Evolutionary conservation across 2,113 vertebrate species (phyloP).

Genomic region (Dolichallabes microphthalmus): DNA sequence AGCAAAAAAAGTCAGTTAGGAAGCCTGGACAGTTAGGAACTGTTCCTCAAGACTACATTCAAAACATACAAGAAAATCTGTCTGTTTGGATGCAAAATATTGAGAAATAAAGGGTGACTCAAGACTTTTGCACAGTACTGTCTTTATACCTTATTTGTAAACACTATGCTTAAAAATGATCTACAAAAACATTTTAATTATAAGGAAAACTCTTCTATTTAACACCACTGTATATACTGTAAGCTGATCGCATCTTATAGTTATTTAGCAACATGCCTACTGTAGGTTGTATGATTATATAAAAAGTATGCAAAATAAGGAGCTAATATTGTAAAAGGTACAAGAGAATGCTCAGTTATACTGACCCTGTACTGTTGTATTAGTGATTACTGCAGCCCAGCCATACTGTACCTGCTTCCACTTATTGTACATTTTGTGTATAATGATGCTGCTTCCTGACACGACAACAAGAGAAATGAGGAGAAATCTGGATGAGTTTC

Average conservation of each 20-base stretch:
- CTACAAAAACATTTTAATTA: background rate
- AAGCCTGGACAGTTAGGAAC: no score
- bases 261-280: background rate
- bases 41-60: no score
- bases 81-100: no score
- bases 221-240: background rate
- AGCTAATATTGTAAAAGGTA: background rate
- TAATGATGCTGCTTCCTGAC: background rate
- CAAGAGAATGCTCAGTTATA: background rate
- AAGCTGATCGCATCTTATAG: background rate
- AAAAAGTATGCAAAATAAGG: background rate
- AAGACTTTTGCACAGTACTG: no score
- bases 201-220: background rate
- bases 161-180: background rate
- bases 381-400: background rate
- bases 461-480: background rate
- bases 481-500: background rate
- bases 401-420: background rate
- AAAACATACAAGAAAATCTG: no score
- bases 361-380: background rate
- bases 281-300: background rate
- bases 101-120: no score
- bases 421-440: background rate
- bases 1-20: no score
- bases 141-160: background rate